phyloP scores from a whole-genome alignment of 2,797 vertebrate genomes.

The Poecilia picta region DNA sequence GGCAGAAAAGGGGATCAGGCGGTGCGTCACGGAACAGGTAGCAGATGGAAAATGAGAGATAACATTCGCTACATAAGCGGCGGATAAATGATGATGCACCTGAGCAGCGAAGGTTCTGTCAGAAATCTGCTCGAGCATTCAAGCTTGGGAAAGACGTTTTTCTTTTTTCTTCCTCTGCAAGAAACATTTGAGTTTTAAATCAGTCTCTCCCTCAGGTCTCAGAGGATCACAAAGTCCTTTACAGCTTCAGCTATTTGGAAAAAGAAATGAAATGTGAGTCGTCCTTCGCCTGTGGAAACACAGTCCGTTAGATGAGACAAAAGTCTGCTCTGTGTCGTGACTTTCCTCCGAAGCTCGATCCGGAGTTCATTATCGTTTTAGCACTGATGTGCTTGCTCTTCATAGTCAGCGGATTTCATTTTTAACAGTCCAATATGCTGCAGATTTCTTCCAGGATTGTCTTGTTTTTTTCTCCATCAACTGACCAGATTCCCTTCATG shows the following conservation, averaged over 20 bases:
- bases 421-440: neutral
- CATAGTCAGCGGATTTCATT: neutral
- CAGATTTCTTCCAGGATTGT: neutral
- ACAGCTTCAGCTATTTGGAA: neutral
- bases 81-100: conserved; percentile 8
- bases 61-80: conserved; percentile 4
- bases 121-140: neutral
- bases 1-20: conserved; percentile 5
- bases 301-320: neutral
- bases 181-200: conserved; percentile 3
- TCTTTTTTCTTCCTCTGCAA: neutral
- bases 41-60: conserved; percentile 18
- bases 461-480: neutral
- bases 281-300: neutral
- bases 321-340: neutral
- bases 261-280: neutral
- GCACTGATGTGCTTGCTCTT: neutral
- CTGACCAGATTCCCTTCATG: neutral
- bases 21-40: neutral
- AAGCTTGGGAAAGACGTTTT: neutral
- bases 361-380: neutral
- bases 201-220: neutral
- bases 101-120: neutral
- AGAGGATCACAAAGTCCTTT: neutral
- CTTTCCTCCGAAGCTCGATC: neutral